Evolutionary conservation across 2,888 invertebrate genomes (phyloP).

Genomic region (Meteorus colon): DNA sequence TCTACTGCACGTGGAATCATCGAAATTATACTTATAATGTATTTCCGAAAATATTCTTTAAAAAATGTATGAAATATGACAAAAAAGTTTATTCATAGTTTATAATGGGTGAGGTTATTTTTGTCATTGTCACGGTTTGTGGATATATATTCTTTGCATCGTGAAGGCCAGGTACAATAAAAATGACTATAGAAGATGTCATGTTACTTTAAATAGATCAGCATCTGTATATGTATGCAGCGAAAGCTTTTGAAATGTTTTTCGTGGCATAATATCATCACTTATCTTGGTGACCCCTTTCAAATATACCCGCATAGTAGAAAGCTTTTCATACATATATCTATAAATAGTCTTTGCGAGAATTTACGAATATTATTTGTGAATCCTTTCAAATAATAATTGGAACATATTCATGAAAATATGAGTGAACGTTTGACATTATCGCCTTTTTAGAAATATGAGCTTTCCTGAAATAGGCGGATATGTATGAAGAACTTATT

Average conservation of each 20-base stretch:
- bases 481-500: too few relatives aligned
- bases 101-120: too few relatives aligned
- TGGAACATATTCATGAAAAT: too few relatives aligned
- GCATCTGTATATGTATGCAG: not conserved
- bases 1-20: not conserved
- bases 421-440: too few relatives aligned
- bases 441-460: too few relatives aligned
- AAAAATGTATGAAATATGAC: too few relatives aligned
- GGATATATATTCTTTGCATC: not conserved
- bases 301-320: not conserved
- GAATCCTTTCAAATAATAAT: not conserved
- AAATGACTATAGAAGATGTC: not conserved
- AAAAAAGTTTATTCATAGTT: too few relatives aligned
- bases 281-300: not conserved
- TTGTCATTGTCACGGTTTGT: too few relatives aligned
- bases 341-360: too few relatives aligned
- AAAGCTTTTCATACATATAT: not conserved
- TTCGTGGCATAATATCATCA: not conserved
- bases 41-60: not conserved
- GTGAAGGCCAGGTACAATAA: not conserved
- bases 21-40: not conserved
- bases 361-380: not conserved
- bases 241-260: not conserved
- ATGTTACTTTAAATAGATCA: not conserved
- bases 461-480: too few relatives aligned